Evolutionary conservation across 2,113 vertebrate genomes (phyloP), one percentile per base, ranked within the genome.

Genomic region (Aviceda subcristata): DNA sequence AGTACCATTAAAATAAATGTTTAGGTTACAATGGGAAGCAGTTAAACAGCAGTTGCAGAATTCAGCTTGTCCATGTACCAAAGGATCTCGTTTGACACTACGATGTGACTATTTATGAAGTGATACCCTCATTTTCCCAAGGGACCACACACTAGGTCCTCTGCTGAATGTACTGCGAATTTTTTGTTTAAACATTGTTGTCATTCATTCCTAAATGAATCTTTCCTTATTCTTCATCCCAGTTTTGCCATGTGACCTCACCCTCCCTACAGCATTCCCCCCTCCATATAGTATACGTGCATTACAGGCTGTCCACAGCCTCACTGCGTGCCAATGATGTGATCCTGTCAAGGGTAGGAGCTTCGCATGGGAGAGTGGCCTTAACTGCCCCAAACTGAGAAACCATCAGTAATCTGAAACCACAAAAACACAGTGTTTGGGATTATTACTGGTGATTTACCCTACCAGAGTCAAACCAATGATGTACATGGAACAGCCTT

Each of bases 271-370:
- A n/a, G 24, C 32, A n/a, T n/a, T 62, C 12, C 15, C 24, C 6
- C 1, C 26, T 62, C 22, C 15, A 20, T 15, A 36, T 15, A 55
- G n/a, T 9, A 7, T 9, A 9, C 0, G 0, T n/a, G 41, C 56
- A 24, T 7, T 41, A 16, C 63, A 76, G 59, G 18, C 63, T 63
- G 16, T 36, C n/a, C 15, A 27, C 34, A 73, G 45, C 39, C 27
- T 62, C 36, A 5, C n/a, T 86, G 17, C 38, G 19, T 12, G 32
- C 36, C 55, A 26, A 3, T 4, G 27, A 15, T 32, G 24, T 2
- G 32, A n/a, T 80, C 57, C 11, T 41, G 20, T 55, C 1, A 3
- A 66, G 50, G 50, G 50, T 9, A n/a, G 56, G 32, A 81, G 12
- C 53, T 86, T 92, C 5, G 0, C 7, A 11, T 18, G 24, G n/a